These are phyloP conservation scores for Sebastes cheni DNA, from an alignment of 2,797 vertebrate species.

Conservation along the genomic window DNA sequence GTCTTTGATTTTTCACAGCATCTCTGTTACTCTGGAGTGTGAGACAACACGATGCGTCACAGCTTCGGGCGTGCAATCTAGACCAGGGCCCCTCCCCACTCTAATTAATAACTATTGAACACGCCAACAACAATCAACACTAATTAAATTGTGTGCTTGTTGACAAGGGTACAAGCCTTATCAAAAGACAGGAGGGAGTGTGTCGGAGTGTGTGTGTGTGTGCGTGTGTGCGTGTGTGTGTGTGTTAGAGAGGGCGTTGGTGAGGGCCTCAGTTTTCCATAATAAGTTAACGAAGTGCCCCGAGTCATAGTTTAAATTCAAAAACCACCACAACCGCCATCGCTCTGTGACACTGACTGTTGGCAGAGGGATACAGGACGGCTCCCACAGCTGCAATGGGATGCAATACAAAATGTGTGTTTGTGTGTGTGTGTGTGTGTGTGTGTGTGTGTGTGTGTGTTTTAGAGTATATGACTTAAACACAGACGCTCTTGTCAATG, in stretches of 20 bases:
- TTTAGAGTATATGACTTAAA: neutral
- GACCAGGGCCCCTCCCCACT: conserved; percentile 82
- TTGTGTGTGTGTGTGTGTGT: neutral
- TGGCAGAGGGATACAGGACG: conserved; percentile 50
- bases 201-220: conserved; percentile 27
- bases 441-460: neutral
- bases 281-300: conserved; percentile 88
- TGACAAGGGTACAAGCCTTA: conserved; percentile 86
- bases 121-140: conserved; percentile 91
- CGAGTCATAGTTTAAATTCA: conserved; percentile 80
- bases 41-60: conserved; percentile 72
- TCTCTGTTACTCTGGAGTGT: conserved; percentile 78
- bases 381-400: conserved; percentile 24
- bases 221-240: conserved; percentile 35
- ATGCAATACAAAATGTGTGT: neutral
- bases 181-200: conserved; percentile 52
- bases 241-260: conserved; percentile 36
- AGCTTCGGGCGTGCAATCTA: conserved; percentile 84
- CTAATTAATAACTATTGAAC: conserved; percentile 94
- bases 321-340: conserved; percentile 63
- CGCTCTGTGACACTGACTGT: conserved; percentile 59
- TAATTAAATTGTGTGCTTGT: conserved; percentile 93
- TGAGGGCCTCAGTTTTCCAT: conserved; percentile 84
- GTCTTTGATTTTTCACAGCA: conserved; percentile 49
- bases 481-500: neutral